phyloP scores from a whole-genome alignment of 2,797 vertebrate genomes.

The Spea hammondii region DNA sequence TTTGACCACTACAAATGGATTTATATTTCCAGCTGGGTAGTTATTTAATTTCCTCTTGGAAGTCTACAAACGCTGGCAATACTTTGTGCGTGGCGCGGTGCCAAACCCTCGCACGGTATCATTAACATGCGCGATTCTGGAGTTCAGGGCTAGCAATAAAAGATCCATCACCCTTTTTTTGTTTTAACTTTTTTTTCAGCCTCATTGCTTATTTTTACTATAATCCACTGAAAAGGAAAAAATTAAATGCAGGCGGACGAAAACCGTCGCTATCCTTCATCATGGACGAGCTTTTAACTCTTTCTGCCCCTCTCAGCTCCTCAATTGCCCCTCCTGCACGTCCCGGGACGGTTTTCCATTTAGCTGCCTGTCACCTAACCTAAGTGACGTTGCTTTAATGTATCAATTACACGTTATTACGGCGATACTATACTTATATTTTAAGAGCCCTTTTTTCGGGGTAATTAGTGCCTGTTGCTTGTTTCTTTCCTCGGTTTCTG shows the following conservation, averaged over 20 bases:
- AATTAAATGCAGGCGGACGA: background rate
- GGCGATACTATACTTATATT: background rate
- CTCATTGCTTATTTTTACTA: conserved; percentile 64
- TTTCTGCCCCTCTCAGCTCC: too few species aligned
- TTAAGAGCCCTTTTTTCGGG: background rate
- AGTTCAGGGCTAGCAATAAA: conserved; percentile 60
- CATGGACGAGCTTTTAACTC: too few species aligned
- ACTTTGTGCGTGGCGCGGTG: conserved; percentile 66
- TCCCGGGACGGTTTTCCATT: too few species aligned
- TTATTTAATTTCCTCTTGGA: conserved; percentile 87
- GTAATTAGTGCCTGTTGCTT: background rate
- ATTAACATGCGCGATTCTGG: conserved; percentile 61
- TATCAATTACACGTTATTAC: background rate
- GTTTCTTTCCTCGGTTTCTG: background rate
- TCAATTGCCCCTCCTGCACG: too few species aligned
- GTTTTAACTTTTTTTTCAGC: conserved; percentile 52
- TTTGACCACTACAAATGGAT: conserved; percentile 77
- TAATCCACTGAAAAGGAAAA: conserved; percentile 66
- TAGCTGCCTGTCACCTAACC: too few species aligned
- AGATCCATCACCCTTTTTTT: conserved; percentile 62
- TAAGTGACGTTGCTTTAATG: background rate
- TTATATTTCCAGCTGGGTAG: conserved; percentile 83
- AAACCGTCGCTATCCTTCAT: too few species aligned
- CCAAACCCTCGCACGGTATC: conserved; percentile 68
- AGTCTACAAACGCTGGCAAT: conserved; percentile 80